phyloP scores from a whole-genome alignment of 2,113 vertebrate genomes.

The Vulpes vulpes region DNA sequence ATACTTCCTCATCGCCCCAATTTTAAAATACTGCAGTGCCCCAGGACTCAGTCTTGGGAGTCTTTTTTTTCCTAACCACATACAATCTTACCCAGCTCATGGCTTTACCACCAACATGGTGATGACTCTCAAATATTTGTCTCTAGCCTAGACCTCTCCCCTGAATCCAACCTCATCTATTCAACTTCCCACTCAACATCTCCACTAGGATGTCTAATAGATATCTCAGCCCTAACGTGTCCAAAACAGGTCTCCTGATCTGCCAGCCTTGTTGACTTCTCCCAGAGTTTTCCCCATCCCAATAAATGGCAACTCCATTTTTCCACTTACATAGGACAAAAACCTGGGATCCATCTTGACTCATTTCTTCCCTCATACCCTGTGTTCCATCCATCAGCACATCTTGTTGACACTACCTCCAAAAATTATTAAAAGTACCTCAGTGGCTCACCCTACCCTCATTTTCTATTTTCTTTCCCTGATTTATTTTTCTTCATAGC shows the following conservation, averaged over 20 bases:
- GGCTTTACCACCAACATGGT: neutral
- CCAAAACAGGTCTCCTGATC: neutral
- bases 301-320: neutral
- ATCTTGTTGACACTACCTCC: neutral
- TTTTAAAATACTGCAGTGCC: neutral
- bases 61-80: neutral
- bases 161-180: neutral
- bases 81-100: neutral
- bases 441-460: neutral
- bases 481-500: slow-evolving; percentile 16
- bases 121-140: neutral
- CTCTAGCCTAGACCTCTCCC: neutral
- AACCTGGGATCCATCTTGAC: neutral
- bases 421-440: neutral
- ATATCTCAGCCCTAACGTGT: neutral
- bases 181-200: neutral
- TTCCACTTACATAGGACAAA: slow-evolving; percentile 3
- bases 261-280: neutral
- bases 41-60: neutral
- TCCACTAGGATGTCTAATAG: neutral
- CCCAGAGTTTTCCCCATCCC: neutral
- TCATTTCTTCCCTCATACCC: neutral
- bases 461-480: neutral
- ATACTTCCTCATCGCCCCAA: neutral
- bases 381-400: neutral